phyloP scores from a whole-genome alignment of 1,140 invertebrate species.

The Augochlora pura region DNA sequence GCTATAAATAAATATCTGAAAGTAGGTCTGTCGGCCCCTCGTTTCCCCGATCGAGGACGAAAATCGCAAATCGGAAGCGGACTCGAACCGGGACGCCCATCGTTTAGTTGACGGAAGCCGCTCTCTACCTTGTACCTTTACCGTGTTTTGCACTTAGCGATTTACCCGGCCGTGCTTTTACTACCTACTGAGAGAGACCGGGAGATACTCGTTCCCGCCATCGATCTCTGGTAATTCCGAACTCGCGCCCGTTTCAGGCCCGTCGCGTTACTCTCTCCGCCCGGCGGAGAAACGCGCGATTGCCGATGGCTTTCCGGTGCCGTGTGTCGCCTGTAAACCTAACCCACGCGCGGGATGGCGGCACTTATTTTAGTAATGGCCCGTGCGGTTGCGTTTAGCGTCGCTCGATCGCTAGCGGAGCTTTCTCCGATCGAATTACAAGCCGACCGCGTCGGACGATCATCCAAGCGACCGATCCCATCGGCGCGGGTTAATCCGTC shows the following conservation, averaged over 20 bases:
- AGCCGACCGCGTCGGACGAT: too few species aligned
- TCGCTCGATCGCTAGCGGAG: too few species aligned
- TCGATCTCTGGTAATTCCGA: constrained; percentile 64
- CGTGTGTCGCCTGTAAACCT: background rate
- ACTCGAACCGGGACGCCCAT: background rate
- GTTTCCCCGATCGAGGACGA: background rate
- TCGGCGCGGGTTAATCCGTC: too few species aligned
- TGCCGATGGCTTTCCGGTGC: background rate
- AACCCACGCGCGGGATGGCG: background rate
- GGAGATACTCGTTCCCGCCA: constrained; percentile 24
- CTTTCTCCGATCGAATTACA: too few species aligned
- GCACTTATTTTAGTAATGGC: background rate
- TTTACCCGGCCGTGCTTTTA: constrained; percentile 65
- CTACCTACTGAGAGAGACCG: constrained; percentile 51
- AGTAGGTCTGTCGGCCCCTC: too few species aligned
- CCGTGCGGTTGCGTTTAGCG: too few species aligned
- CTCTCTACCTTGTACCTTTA: constrained; percentile 21
- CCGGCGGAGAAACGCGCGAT: background rate
- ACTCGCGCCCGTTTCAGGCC: background rate
- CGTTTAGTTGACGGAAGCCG: background rate
- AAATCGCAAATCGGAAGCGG: constrained; percentile 2
- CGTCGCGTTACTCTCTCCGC: too few species aligned
- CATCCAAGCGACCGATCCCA: too few species aligned
- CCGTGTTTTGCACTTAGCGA: constrained; percentile 64
- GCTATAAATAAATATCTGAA: too few species aligned